Evolutionary conservation across 2,888 invertebrate species (phyloP), one percentile per base, ranked within the genome.

Genomic region (Parnassius mnemosyne): DNA sequence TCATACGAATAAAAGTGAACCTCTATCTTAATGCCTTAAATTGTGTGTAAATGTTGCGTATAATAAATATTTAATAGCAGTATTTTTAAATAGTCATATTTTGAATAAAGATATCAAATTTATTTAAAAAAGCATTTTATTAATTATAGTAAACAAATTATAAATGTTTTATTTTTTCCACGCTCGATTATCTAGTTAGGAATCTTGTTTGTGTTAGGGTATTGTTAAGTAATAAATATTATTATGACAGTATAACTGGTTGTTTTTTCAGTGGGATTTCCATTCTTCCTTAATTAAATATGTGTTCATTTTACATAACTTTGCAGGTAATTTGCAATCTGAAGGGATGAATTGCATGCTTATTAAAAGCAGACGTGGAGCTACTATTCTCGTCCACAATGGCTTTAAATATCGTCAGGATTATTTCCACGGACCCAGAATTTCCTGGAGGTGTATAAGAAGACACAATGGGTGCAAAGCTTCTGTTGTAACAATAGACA

Each of bases 381-480:
- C 71, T 3, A 53, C 66, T 5, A 65, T 74, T 12, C 55, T 71
- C 1, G 57, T 65, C 41, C 61, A 69, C 58, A 60, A 66, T 1
- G 60, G 65, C 12, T 71, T 56, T 52, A 67, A 69, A 53, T 74
- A 72, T 54, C 65, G 69, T 10, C 68, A 69, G 41, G 71, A 73
- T 52, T 72, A 74, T 47, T 54, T 55, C 12, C 67, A 70, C n/a
- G 69, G 69, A 0, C 60, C 66, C 41, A 67, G 71, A 43, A 65
- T 68, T 13, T 67, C 71, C 3, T 75, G 72, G 73, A 65, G 73
- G 34, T 75, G 75, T 60, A 53, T 68, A 2, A 65, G 65, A 42
- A 68, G 69, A 51, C 61, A 69, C 11, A 67, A 57, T 2, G 71
- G 71, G 0, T 74, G 73, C 49, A 73, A 71, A 67, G 72, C 66